Percentiles rank a stretch among this genome's conserved stretches.
Conservation (phyloP, 2,113 vertebrate genomes). For the Mus spicilegus region DNA sequence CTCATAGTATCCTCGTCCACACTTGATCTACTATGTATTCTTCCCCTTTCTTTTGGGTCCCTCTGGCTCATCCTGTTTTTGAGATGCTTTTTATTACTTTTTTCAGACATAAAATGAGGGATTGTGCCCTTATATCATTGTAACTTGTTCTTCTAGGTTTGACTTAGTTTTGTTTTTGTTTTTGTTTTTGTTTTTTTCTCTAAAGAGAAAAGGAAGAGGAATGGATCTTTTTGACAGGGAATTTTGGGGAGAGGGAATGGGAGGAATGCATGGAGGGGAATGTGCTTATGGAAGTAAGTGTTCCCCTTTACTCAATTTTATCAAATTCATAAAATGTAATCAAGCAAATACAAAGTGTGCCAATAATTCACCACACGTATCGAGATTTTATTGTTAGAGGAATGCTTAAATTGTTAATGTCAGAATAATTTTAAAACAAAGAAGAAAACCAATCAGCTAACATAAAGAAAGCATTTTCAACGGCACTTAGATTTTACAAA, state of each 20-base stretch:
- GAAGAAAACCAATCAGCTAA: neutral
- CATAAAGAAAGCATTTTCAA: neutral
- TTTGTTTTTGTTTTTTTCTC: neutral
- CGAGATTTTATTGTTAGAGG: neutral
- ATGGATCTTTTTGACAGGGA: accelerated
- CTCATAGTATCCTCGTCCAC: neutral
- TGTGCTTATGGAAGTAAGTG: no score
- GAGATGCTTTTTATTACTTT: no score
- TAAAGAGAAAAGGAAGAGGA: neutral
- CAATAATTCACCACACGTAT: neutral
- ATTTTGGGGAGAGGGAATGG: neutral
- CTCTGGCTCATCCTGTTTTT: no score
- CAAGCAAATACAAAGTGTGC: neutral
- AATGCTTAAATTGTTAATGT: neutral
- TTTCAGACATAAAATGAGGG: neutral
- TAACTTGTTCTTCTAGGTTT: neutral
- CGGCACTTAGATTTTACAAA: neutral
- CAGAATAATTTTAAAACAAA: neutral
- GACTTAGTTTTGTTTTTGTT: neutral
- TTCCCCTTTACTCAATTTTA: neutral
- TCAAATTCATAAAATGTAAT: neutral
- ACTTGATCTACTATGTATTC: neutral
- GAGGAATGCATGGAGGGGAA: accelerated
- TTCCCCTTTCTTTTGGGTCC: accelerated
- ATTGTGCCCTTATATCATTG: neutral